These are phyloP conservation scores for Pteria penguin DNA, from an alignment of 2,888 invertebrate species.

Conservation along the genomic window DNA sequence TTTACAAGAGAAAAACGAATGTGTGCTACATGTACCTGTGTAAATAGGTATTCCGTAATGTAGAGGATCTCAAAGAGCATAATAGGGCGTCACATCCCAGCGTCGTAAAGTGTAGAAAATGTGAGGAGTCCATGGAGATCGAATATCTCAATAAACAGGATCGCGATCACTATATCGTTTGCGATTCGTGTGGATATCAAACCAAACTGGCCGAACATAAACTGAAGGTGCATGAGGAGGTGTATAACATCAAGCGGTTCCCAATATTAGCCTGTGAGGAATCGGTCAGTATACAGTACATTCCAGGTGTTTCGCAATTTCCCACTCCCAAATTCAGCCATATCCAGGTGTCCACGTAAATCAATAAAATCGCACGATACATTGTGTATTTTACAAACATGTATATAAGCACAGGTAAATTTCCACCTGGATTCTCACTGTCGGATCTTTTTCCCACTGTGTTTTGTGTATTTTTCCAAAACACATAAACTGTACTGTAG, in stretches of 20 bases:
- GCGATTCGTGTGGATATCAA: neutral
- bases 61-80: neutral
- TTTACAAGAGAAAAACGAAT: neutral
- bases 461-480: too few species aligned
- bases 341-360: too few species aligned
- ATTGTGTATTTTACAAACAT: too few species aligned
- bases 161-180: neutral
- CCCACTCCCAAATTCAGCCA: too few species aligned
- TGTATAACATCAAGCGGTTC: neutral
- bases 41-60: neutral
- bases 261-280: neutral
- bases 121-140: neutral
- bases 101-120: neutral
- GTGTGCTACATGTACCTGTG: constrained; percentile 5
- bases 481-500: too few species aligned
- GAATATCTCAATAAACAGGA: neutral
- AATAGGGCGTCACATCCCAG: neutral
- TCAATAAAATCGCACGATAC: too few species aligned
- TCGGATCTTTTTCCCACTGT: too few species aligned
- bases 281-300: too few species aligned
- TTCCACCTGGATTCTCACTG: too few species aligned
- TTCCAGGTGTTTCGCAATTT: too few species aligned
- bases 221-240: neutral
- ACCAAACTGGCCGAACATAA: neutral
- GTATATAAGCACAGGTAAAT: too few species aligned